A percentile compares a stretch with the other conserved stretches of the same genome.
Conservation (phyloP, 2,113 vertebrate genomes). For the Sinocyclocheilus anshuiensis region DNA sequence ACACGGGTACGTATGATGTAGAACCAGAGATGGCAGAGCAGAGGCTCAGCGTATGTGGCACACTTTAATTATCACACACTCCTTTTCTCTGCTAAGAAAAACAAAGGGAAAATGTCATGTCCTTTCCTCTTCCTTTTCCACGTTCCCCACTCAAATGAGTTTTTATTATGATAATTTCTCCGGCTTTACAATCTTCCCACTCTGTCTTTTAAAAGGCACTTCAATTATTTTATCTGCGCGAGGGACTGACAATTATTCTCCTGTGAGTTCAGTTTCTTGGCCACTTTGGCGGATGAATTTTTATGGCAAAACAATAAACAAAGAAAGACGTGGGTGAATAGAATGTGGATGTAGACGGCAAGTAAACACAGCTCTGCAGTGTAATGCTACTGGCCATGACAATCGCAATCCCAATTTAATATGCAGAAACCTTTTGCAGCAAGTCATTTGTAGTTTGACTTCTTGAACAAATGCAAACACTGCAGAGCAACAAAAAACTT, state of each 20-base stretch:
- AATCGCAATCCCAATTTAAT: neutral
- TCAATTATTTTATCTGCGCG: slow-evolving; percentile 34
- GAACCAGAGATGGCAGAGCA: slow-evolving; percentile 22
- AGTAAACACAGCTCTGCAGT: neutral
- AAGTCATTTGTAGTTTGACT: slow-evolving; percentile 4
- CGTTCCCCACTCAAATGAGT: slow-evolving; percentile 25
- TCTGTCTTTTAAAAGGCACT: slow-evolving; percentile 49
- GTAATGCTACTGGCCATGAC: neutral
- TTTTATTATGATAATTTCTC: slow-evolving; percentile 54
- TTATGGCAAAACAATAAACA: slow-evolving; percentile 52
- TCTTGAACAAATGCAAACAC: neutral
- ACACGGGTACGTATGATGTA: neutral
- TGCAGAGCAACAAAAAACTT: neutral
- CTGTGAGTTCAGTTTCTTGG: slow-evolving; percentile 38
- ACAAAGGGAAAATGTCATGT: slow-evolving; percentile 53
- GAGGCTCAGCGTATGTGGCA: slow-evolving; percentile 32
- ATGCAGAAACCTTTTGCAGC: neutral
- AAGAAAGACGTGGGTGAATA: slow-evolving; percentile 19
- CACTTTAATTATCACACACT: slow-evolving; percentile 58
- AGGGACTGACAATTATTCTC: slow-evolving; percentile 30
- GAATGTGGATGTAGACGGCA: neutral
- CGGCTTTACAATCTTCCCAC: slow-evolving; percentile 36
- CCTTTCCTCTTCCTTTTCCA: slow-evolving; percentile 30
- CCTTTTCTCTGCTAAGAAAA: slow-evolving; percentile 37
- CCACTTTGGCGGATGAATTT: slow-evolving; percentile 24